phyloP scores from a whole-genome alignment of 2,797 vertebrate species.

The Propithecus deckenii region DNA sequence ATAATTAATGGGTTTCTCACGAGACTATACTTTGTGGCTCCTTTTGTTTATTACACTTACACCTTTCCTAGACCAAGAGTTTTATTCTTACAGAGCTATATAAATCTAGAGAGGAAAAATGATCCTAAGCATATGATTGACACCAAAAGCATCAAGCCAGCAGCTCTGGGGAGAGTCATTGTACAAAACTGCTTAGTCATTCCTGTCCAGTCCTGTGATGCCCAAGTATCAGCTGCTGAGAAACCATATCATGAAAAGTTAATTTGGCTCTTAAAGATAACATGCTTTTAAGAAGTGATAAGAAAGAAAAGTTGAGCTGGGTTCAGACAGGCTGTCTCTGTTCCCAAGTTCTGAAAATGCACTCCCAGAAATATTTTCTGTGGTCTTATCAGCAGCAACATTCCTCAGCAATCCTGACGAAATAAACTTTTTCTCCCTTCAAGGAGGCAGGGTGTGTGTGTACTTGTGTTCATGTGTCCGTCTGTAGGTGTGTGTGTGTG shows the following conservation, averaged over 20 bases:
- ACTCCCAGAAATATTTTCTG: slow-evolving; percentile 83
- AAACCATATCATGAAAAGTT: slow-evolving; percentile 80
- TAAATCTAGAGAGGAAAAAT: slow-evolving; percentile 73
- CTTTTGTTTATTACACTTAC: slow-evolving; percentile 81
- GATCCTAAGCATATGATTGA: slow-evolving; percentile 75
- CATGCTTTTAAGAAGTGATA: slow-evolving; percentile 75
- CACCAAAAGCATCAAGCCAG: slow-evolving; percentile 73
- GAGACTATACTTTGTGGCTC: slow-evolving; percentile 77
- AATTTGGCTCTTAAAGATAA: slow-evolving; percentile 71
- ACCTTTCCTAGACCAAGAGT: slow-evolving; percentile 81
- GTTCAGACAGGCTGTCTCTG: slow-evolving; percentile 82
- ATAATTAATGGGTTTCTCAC: slow-evolving; percentile 81
- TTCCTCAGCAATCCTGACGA: slow-evolving; percentile 74
- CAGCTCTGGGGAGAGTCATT: slow-evolving; percentile 71
- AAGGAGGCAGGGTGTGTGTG: background rate
- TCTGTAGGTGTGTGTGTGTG: background rate
- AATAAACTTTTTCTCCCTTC: slow-evolving; percentile 57
- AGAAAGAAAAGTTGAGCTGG: slow-evolving; percentile 72
- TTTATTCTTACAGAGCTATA: slow-evolving; percentile 71
- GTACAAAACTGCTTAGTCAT: slow-evolving; percentile 74
- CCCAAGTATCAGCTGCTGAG: slow-evolving; percentile 68
- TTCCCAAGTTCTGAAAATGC: slow-evolving; percentile 78
- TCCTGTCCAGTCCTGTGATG: slow-evolving; percentile 65
- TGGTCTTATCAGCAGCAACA: slow-evolving; percentile 78
- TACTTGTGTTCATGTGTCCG: background rate